These are phyloP conservation scores for Ceyx melanurus DNA, from an alignment of 2,113 vertebrate species.

Conservation along the genomic window DNA sequence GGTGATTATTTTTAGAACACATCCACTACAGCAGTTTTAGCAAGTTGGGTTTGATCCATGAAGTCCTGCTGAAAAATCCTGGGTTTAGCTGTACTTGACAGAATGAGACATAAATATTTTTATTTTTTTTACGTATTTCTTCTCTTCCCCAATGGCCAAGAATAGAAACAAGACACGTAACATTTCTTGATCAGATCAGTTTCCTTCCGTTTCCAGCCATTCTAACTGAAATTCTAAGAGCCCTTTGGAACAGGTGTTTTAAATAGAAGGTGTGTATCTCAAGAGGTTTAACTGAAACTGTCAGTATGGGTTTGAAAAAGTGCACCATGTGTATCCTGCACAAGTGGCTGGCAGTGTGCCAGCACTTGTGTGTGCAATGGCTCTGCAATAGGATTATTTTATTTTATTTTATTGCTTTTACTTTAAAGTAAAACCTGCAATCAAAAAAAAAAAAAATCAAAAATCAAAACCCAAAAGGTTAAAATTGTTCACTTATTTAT, in stretches of 20 bases:
- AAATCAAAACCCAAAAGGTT: neutral
- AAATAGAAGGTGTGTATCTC: constrained; percentile 56
- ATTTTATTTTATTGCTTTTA: neutral
- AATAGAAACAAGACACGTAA: constrained; percentile 16
- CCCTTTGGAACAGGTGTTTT: constrained; percentile 43
- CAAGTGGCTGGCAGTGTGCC: neutral
- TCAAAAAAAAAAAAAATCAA: neutral
- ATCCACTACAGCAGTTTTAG: neutral
- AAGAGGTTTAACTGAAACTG: constrained; percentile 56
- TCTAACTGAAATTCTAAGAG: constrained; percentile 61
- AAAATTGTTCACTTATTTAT: neutral
- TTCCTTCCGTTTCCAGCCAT: constrained; percentile 58
- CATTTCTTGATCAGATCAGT: constrained; percentile 46
- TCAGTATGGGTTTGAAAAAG: neutral
- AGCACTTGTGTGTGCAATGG: neutral
- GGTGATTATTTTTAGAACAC: neutral
- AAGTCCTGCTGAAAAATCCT: neutral
- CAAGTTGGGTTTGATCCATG: neutral
- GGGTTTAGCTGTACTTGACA: neutral
- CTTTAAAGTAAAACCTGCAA: neutral
- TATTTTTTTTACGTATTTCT: neutral
- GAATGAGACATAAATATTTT: neutral
- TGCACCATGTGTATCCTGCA: constrained; percentile 37
- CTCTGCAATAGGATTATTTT: neutral
- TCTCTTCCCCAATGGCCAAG: neutral